A percentile compares a stretch with the other conserved stretches of the same genome.
Conservation (phyloP, 2,113 vertebrate species). For the Polypterus bichir region DNA sequence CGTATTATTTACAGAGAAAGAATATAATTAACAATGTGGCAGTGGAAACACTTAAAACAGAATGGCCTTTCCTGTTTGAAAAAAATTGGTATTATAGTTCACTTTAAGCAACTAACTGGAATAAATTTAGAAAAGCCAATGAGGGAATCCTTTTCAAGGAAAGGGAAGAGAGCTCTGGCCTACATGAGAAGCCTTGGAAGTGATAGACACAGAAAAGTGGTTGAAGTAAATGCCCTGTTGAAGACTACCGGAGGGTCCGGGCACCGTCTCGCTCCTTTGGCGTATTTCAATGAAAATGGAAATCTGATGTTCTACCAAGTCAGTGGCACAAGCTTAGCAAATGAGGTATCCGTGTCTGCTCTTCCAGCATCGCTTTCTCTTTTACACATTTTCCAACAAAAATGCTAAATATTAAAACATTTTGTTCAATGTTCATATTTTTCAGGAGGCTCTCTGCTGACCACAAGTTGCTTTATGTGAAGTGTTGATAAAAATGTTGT, state of each 20-base stretch:
- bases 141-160: neutral
- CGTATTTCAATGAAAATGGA: neutral
- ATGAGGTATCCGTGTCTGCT: neutral
- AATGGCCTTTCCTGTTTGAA: slow-evolving; percentile 14
- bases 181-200: slow-evolving; percentile 1
- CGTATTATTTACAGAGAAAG: slow-evolving; percentile 10
- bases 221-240: neutral
- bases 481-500: slow-evolving; percentile 17
- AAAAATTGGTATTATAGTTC: slow-evolving; percentile 7
- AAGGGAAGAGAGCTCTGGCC: slow-evolving; percentile 1
- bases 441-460: slow-evolving; percentile 5
- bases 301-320: neutral
- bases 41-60: slow-evolving; percentile 2
- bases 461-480: slow-evolving; percentile 14
- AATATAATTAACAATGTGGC: slow-evolving; percentile 14
- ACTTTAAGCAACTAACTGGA: slow-evolving; percentile 17
- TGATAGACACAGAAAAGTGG: neutral
- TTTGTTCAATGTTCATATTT: neutral
- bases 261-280: neutral
- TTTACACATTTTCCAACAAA: too few relatives aligned
- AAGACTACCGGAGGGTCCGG: neutral
- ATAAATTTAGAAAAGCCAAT: slow-evolving; percentile 2
- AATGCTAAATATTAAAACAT: too few relatives aligned
- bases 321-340: neutral
- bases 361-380: neutral